phyloP scores from a whole-genome alignment of 2,888 invertebrate genomes.

The Drosophila acutilabella region DNA sequence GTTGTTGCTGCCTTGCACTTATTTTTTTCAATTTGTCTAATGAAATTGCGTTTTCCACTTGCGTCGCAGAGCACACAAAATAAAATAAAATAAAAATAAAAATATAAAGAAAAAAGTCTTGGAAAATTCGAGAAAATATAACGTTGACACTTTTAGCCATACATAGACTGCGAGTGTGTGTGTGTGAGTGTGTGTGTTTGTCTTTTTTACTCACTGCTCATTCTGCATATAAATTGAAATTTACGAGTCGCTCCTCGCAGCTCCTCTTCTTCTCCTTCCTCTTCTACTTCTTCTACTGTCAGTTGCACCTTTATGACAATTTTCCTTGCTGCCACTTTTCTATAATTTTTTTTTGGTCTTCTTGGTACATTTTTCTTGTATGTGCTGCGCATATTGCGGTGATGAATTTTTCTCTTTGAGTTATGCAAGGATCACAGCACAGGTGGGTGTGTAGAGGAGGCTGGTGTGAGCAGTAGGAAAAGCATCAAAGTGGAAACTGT shows the following conservation, averaged over 20 bases:
- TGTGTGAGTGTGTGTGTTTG: conserved; percentile 23
- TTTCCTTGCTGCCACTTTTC: conserved; percentile 74
- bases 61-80: conserved; percentile 42
- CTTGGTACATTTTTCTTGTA: conserved; percentile 28
- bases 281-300: conserved; percentile 57
- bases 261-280: conserved; percentile 14
- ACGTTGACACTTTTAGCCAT: conserved; percentile 74
- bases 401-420: conserved; percentile 83
- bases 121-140: conserved; percentile 76
- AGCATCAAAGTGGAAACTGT: not conserved
- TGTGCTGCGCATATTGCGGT: conserved; percentile 75
- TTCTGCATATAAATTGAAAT: conserved; percentile 85
- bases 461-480: not conserved
- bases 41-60: conserved; percentile 83
- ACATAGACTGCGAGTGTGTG: conserved; percentile 13
- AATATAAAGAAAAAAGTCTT: conserved; percentile 62
- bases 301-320: conserved; percentile 84
- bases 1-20: conserved; percentile 66
- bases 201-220: conserved; percentile 67
- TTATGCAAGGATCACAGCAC: conserved; percentile 52
- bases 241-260: conserved; percentile 62
- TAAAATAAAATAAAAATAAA: conserved; percentile 13
- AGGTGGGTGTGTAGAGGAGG: not conserved
- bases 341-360: conserved; percentile 30
- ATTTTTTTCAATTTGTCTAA: conserved; percentile 84